A percentile compares a stretch with the other conserved stretches of the same genome.
phyloP scores from a whole-genome alignment of 2,888 invertebrate species.

The Plagodis dolabraria region DNA sequence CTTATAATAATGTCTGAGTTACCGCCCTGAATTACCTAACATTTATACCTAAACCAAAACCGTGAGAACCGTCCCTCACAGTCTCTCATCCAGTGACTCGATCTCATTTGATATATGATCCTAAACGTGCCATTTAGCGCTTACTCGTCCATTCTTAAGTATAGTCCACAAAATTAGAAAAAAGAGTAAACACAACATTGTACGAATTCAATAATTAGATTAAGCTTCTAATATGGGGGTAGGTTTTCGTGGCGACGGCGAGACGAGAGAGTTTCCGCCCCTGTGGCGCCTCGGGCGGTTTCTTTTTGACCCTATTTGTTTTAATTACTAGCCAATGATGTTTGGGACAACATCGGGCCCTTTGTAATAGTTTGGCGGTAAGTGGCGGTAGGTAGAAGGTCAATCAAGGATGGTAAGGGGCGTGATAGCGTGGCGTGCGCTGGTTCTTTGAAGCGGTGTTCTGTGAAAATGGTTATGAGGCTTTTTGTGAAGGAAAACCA shows the following conservation, averaged over 20 bases:
- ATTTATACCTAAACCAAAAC: constrained; percentile 57
- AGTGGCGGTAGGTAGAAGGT: constrained; percentile 32
- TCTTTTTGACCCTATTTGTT: constrained; percentile 83
- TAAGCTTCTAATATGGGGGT: constrained; percentile 82
- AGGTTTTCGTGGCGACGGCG: constrained; percentile 71
- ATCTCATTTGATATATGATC: constrained; percentile 77
- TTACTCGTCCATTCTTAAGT: constrained; percentile 80
- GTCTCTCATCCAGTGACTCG: constrained; percentile 68
- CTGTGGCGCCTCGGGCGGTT: constrained; percentile 80
- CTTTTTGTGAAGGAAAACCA: constrained; percentile 13
- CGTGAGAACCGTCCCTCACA: constrained; percentile 72
- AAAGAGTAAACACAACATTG: constrained; percentile 84
- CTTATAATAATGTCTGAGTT: constrained; percentile 63
- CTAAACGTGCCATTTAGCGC: constrained; percentile 85
- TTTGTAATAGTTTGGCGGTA: constrained; percentile 39
- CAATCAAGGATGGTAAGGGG: constrained; percentile 50
- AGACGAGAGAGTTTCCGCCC: constrained; percentile 68
- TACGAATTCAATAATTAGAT: constrained; percentile 85
- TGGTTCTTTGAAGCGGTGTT: constrained; percentile 37
- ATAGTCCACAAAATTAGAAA: constrained; percentile 82
- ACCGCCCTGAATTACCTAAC: constrained; percentile 57
- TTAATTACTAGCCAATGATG: constrained; percentile 81
- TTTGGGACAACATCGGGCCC: constrained; percentile 69
- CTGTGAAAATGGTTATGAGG: constrained; percentile 8
- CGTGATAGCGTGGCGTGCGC: constrained; percentile 54